These are phyloP conservation scores for Dendrocopos noguchii DNA, from an alignment of 2,113 vertebrate genomes.

Conservation along the genomic window DNA sequence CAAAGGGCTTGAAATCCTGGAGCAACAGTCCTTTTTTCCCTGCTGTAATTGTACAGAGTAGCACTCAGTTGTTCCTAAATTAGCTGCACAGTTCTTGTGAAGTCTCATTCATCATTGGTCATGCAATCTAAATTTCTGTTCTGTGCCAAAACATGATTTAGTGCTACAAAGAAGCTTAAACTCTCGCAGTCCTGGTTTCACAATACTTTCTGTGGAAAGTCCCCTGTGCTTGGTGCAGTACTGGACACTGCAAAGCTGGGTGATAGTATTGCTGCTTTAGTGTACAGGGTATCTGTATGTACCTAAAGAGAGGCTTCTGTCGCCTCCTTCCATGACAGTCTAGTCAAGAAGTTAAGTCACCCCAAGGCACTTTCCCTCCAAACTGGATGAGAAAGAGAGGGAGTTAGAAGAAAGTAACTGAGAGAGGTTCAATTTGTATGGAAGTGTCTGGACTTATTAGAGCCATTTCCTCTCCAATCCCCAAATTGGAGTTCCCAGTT, in stretches of 20 bases:
- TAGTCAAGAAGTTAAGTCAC: neutral
- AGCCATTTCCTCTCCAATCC: neutral
- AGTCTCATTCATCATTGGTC: neutral
- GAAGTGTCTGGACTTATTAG: neutral
- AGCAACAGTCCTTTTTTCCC: neutral
- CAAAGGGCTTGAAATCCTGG: neutral
- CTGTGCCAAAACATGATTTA: constrained; percentile 3
- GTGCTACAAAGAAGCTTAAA: neutral
- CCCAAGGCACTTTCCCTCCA: neutral
- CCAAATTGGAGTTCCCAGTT: neutral
- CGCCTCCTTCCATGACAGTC: neutral
- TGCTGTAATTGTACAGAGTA: neutral
- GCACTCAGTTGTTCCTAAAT: constrained; percentile 17
- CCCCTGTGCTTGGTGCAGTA: neutral
- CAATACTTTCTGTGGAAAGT: neutral
- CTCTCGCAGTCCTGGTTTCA: constrained; percentile 1
- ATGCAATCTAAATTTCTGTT: neutral
- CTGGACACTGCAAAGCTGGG: fast-evolving
- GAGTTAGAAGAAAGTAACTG: neutral
- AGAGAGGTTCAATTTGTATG: neutral
- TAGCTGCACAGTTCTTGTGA: constrained; percentile 16
- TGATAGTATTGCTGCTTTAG: neutral
- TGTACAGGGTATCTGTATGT: neutral
- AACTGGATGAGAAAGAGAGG: neutral
- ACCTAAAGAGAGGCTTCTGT: neutral